A percentile compares a stretch with the other conserved stretches of the same genome.
Evolutionary conservation across 2,797 vertebrate species (phyloP).

Genomic region (Botia kubotai): DNA sequence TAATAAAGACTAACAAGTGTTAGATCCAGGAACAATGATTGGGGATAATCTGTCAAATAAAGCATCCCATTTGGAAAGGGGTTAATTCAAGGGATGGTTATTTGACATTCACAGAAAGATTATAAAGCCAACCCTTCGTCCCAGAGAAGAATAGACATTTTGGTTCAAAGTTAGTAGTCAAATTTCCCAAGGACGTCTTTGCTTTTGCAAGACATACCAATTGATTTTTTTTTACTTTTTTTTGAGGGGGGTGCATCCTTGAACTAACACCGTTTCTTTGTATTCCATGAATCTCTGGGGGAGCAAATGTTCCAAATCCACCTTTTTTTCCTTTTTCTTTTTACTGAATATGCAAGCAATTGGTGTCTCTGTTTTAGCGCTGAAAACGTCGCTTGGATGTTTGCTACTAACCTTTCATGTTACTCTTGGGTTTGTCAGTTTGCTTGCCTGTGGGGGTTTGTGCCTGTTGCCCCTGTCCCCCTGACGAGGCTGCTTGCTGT

Average conservation of each 20-base stretch:
- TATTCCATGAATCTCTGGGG: conserved; percentile 58
- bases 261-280: conserved; percentile 81
- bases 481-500: conserved; percentile 97
- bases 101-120: conserved; percentile 64
- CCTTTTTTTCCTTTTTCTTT: conserved; percentile 61
- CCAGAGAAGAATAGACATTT: conserved; percentile 90
- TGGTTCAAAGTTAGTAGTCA: conserved; percentile 99
- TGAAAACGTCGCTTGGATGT: conserved; percentile 98
- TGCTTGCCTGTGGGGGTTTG: conserved; percentile 99
- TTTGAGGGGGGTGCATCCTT: conserved; percentile 81
- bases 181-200: conserved; percentile 99
- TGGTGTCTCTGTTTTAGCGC: conserved; percentile 74
- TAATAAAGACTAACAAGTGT: conserved; percentile 78
- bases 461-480: conserved; percentile 98
- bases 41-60: conserved; percentile 74
- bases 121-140: conserved; percentile 84
- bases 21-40: conserved; percentile 88
- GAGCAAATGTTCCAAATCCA: conserved; percentile 73
- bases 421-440: conserved; percentile 99
- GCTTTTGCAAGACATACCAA: conserved; percentile 86
- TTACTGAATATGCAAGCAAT: conserved; percentile 73
- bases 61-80: conserved; percentile 83
- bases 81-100: conserved; percentile 85
- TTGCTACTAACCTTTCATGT: conserved; percentile 99
- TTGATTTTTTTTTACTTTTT: conserved; percentile 74